These are phyloP conservation scores for Pituophis catenifer DNA, from an alignment of 2,113 vertebrate genomes.

Conservation along the genomic window DNA sequence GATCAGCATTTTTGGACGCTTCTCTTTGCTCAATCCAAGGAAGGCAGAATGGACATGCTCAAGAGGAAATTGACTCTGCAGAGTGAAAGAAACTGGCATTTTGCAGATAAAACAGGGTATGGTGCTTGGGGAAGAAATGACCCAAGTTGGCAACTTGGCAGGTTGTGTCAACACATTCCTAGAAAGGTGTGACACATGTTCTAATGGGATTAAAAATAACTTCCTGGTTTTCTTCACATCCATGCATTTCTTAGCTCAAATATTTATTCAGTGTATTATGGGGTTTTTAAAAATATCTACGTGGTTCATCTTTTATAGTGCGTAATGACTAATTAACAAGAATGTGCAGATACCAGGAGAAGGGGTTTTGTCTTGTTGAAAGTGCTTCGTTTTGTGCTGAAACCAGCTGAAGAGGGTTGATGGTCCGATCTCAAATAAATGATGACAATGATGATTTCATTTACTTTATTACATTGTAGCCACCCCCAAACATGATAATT, in stretches of 20 bases:
- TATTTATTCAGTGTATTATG: neutral
- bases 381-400: neutral
- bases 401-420: neutral
- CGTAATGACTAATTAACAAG: neutral
- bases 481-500: neutral
- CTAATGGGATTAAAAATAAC: neutral
- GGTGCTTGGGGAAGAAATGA: neutral
- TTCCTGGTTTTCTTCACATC: neutral
- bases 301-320: neutral
- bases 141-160: neutral
- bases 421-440: neutral
- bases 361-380: neutral
- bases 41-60: slow-evolving; percentile 3
- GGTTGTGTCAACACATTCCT: neutral
- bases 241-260: neutral
- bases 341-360: neutral
- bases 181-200: neutral
- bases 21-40: neutral
- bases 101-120: neutral
- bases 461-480: neutral
- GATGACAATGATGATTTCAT: neutral
- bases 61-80: neutral
- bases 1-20: neutral
- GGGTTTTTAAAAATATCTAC: neutral
- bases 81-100: slow-evolving; percentile 14